Evolutionary conservation across 2,888 invertebrate genomes (phyloP).

Genomic region (Heterodera filipjevi): DNA sequence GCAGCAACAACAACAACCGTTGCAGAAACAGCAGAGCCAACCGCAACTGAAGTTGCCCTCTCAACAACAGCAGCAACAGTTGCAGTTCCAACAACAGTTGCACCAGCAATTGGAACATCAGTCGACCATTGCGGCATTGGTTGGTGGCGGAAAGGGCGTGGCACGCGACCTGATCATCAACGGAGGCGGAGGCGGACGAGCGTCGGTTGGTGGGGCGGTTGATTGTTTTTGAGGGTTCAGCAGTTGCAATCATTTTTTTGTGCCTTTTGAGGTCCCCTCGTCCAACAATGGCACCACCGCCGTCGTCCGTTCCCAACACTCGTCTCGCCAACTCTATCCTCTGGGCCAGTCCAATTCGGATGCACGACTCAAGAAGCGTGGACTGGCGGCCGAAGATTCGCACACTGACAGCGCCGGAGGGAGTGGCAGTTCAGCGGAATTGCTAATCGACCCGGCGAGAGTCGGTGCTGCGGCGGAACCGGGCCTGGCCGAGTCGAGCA

Average conservation of each 20-base stretch:
- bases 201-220: slow-evolving; percentile 30
- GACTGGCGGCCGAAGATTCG: slow-evolving; percentile 39
- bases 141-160: slow-evolving; percentile 46
- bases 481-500: slow-evolving; percentile 18
- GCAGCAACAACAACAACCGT: slow-evolving; percentile 30
- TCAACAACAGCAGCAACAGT: slow-evolving; percentile 41
- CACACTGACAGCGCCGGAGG: slow-evolving; percentile 16
- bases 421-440: slow-evolving; percentile 17
- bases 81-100: slow-evolving; percentile 37
- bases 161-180: slow-evolving; percentile 44
- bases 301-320: not conserved
- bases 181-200: slow-evolving; percentile 35
- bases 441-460: not conserved
- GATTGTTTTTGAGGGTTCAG: too few species aligned
- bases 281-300: not conserved
- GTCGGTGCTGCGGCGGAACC: not conserved
- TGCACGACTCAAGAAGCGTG: slow-evolving; percentile 40
- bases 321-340: not conserved
- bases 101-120: slow-evolving; percentile 46
- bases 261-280: not conserved
- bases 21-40: slow-evolving; percentile 36
- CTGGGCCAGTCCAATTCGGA: slow-evolving; percentile 1
- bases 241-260: too few species aligned
- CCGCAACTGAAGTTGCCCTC: slow-evolving; percentile 35
- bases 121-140: slow-evolving; percentile 45